Conservation (phyloP, 2,113 vertebrate species). For the Piprites chloris region DNA sequence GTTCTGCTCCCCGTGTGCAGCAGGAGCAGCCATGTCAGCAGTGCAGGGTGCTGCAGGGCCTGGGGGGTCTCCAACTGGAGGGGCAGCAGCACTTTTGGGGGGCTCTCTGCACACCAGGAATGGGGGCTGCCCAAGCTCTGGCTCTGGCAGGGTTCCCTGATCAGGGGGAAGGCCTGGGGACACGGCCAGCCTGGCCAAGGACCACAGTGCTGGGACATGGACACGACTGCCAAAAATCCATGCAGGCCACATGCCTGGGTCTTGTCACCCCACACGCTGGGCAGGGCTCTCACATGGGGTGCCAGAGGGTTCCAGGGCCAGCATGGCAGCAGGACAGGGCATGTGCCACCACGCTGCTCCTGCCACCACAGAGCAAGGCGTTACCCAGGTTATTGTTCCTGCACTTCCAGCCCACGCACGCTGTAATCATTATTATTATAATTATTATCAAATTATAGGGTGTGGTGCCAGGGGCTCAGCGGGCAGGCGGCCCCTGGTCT, state of each 20-base stretch:
- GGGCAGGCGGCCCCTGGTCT: not conserved
- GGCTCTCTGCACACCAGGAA: not conserved
- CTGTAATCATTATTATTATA: not conserved
- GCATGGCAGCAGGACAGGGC: not conserved
- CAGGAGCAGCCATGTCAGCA: not conserved
- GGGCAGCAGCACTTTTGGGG: not conserved
- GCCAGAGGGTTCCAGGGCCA: not conserved
- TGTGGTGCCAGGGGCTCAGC: not conserved
- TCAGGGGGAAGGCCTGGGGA: not conserved
- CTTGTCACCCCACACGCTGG: fast-evolving
- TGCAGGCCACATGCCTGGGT: fast-evolving
- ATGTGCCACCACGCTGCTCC: not conserved
- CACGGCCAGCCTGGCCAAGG: not conserved
- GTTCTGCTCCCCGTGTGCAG: not conserved
- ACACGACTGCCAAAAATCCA: fast-evolving
- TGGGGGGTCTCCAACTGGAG: not conserved
- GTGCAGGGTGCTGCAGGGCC: not conserved
- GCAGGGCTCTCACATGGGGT: not conserved
- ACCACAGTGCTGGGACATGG: not conserved
- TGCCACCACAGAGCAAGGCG: not conserved
- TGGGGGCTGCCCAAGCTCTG: not conserved
- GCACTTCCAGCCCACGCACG: not conserved
- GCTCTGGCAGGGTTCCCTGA: not conserved
- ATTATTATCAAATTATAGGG: slow-evolving; percentile 15
- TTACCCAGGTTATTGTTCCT: not conserved